Evolutionary conservation across 2,888 invertebrate genomes (phyloP).

Genomic region (Coronaproctus castanopsis): DNA sequence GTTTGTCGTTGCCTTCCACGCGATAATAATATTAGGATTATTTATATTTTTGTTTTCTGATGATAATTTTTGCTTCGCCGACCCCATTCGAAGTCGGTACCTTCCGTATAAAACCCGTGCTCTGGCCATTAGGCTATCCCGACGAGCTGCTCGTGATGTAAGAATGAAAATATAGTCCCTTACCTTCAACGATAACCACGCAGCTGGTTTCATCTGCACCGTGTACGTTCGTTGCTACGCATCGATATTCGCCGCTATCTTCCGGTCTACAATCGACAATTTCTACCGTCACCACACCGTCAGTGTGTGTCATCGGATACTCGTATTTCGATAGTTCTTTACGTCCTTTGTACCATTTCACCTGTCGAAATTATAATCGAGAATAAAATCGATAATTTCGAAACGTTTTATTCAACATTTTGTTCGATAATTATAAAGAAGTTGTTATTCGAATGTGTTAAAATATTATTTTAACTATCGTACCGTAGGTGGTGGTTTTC

Average conservation of each 20-base stretch:
- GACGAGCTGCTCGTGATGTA: conserved; percentile 1
- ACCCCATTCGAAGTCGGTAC: too few relatives aligned
- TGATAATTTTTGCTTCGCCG: too few relatives aligned
- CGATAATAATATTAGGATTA: too few relatives aligned
- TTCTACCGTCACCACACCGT: conserved; percentile 93
- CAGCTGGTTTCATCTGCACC: conserved; percentile 90
- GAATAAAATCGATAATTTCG: too few relatives aligned
- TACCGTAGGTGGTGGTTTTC: conserved; percentile 84
- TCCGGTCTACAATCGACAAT: conserved; percentile 81
- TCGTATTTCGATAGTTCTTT: conserved; percentile 76
- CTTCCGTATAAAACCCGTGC: too few relatives aligned
- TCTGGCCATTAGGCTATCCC: too few relatives aligned
- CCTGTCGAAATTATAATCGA: conserved; percentile 24
- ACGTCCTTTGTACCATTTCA: conserved; percentile 60
- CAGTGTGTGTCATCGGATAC: conserved; percentile 72
- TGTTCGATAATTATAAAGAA: background rate
- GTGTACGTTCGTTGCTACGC: conserved; percentile 78
- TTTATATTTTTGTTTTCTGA: too few relatives aligned
- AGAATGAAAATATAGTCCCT: conserved; percentile 18
- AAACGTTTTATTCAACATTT: background rate
- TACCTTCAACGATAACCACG: conserved; percentile 89
- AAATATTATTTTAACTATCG: background rate
- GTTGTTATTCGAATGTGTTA: background rate
- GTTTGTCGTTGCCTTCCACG: too few relatives aligned
- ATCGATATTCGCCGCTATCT: conserved; percentile 91